Base-by-base conservation (phyloP, 2,888 invertebrate genomes). In the Sisyra nigra region DNA sequence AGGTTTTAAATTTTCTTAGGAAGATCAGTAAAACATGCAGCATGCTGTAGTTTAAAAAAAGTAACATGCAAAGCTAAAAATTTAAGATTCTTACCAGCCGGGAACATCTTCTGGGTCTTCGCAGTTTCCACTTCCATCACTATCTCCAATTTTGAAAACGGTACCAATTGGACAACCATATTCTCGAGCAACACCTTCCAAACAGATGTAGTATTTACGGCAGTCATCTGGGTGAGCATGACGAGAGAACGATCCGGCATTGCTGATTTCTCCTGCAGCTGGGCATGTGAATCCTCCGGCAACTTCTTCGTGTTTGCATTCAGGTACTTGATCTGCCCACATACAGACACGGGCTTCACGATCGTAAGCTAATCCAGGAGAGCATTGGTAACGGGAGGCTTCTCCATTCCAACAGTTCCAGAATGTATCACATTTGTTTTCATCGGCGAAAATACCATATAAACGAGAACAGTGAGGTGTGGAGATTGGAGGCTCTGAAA, bases 401-500 rank as follows among this genome's bases (percentile, higher is more conserved):
- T 92, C 91, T 42, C 92, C 92, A 66, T 88, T 89, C 91, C 92
- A 92, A 66, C 92, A 92, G 66, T 89, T 91, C 87, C 91, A 92
- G 82, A 92, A 92, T 11, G 85, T 83, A 65, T 89, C 87, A 61
- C 92, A 92, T 63, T 88, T 86, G 53, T 67, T 68, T 44, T 80
- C 83, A 58, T 92, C 91, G 49, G 88, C 67, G 74, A 91, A 92
- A 69, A 92, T 91, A 56, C 92, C 92, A 64, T 91, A 92, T 51
- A 92, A 67, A 46, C 91, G 72, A 37, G 81, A 62, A 61, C 92
- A 92, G 62, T 92, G 87, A 9, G 85, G 72, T 13, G 88, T 81
- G 45, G 79, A 65, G 57, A 91, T 79, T 56, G 92, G 76, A 24
- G 88, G 85, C 63, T 92, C 87, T 86, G 57, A 18, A 60, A 54